Evolutionary conservation across 2,888 invertebrate genomes (phyloP).

Genomic region (Chromoteleia sp.): DNA sequence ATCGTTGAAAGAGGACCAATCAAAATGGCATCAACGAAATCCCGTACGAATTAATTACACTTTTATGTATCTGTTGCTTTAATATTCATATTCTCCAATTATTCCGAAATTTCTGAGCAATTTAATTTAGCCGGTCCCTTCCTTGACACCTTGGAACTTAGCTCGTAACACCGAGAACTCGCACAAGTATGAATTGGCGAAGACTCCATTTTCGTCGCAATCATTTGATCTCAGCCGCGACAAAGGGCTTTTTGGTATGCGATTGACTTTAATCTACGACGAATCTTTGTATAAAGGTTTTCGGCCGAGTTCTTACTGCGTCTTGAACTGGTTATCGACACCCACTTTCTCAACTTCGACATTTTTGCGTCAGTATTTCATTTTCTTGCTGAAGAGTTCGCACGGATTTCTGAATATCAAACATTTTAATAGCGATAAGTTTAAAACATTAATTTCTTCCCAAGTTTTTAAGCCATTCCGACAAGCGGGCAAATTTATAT

Average conservation of each 20-base stretch:
- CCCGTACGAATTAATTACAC: constrained; percentile 10
- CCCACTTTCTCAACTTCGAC: constrained; percentile 45
- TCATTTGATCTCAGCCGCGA: constrained; percentile 61
- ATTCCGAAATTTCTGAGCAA: constrained; percentile 46
- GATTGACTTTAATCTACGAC: constrained; percentile 68
- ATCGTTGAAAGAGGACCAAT: too few relatives aligned
- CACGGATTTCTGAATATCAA: constrained; percentile 34
- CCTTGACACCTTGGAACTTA: constrained; percentile 54
- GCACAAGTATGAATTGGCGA: constrained; percentile 42
- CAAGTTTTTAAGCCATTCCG: constrained; percentile 2
- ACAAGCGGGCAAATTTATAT: constrained; percentile 7
- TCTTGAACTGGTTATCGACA: constrained; percentile 52
- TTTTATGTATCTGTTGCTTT: constrained; percentile 32
- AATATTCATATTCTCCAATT: constrained; percentile 37
- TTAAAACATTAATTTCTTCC: constrained; percentile 29
- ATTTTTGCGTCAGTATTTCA: constrained; percentile 65
- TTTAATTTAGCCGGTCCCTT: constrained; percentile 48
- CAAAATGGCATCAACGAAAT: too few relatives aligned
- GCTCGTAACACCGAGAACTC: constrained; percentile 54
- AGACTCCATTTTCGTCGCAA: constrained; percentile 62
- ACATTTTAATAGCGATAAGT: constrained; percentile 35
- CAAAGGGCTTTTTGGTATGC: constrained; percentile 65
- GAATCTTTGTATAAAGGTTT: constrained; percentile 67
- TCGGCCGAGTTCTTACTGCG: constrained; percentile 29
- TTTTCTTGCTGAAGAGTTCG: constrained; percentile 39